Evolutionary conservation across 2,113 vertebrate genomes (phyloP), one percentile per base, ranked within the genome.

Genomic region (Melanocharis versteri): DNA sequence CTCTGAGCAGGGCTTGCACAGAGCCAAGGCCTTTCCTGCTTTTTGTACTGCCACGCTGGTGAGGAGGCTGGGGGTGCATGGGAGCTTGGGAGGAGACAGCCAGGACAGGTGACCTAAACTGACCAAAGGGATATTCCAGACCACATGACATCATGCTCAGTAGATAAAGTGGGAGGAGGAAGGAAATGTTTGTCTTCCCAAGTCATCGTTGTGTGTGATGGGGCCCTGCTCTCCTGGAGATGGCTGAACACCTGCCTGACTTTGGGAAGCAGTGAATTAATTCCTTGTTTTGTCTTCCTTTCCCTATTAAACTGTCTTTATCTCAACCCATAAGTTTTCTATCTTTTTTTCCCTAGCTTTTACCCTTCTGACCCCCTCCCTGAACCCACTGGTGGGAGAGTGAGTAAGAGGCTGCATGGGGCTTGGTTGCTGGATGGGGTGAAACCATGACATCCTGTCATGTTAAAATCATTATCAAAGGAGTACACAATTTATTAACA

Each of bases 41-140:
- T 65, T 57, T 2, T 0, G 0, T 44, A 1, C 26, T 42, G 22
- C 17, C 26, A 21, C 0, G 0, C 24, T 57, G 42, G 51, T 28
- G 42, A 61, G 20, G n/a, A 5, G 11, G 20, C 20, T 62, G 48
- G 13, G 15, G 16, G 5, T 31, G 7, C 11, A 7, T 27, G 30
- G 35, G 40, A 42, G 26, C 4, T 0, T 71, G 75, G n/a, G 22
- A 72, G 23, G 19, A 39, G 51, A 37, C 35, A 57, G 12, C 10
- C 24, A 19, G 37, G 45, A 66, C 10, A n/a, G 4, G 15, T 51
- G 58, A 65, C 1, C 33, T 33, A 58, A 8, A n/a, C 2, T 33
- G 68, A 44, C 33, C 51, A 66, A 11, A 51, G 31, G 50, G 27
- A 50, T 37, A 44, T 50, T 73, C 68, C 33, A 58, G 15, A n/a